These are phyloP conservation scores for Eurypyga helias DNA, from an alignment of 2,113 vertebrate genomes.

Conservation along the genomic window DNA sequence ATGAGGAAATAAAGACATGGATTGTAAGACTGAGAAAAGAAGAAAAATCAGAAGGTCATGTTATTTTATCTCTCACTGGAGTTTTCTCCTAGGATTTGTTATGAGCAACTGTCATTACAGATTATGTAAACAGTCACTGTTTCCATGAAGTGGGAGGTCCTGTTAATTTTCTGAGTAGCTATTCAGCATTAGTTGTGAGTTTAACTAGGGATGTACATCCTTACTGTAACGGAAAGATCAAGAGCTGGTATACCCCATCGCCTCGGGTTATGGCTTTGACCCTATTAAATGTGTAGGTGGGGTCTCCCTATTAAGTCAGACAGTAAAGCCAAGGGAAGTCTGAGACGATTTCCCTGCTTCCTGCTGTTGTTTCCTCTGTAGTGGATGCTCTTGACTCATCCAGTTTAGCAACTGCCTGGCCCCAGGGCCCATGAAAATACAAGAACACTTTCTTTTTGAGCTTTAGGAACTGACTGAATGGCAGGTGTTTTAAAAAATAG, in stretches of 20 bases:
- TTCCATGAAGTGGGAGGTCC: slow-evolving; percentile 68
- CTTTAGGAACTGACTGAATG: not conserved
- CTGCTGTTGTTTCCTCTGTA: slow-evolving; percentile 24
- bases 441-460: not conserved
- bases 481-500: not conserved
- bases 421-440: not conserved
- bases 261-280: not conserved
- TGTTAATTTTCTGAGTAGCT: slow-evolving; percentile 32
- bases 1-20: not conserved
- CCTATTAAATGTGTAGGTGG: slow-evolving; percentile 34
- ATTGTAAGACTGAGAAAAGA: slow-evolving; percentile 38
- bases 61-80: slow-evolving; percentile 58
- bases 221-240: slow-evolving; percentile 40
- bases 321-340: not conserved
- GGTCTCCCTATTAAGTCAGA: not conserved
- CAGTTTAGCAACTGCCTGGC: not conserved
- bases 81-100: slow-evolving; percentile 68
- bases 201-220: slow-evolving; percentile 48
- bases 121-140: slow-evolving; percentile 70
- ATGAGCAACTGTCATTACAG: slow-evolving; percentile 61
- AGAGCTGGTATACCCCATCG: not conserved
- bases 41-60: slow-evolving; percentile 39
- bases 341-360: slow-evolving; percentile 34
- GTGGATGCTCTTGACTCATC: not conserved
- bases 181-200: slow-evolving; percentile 58